A percentile compares a stretch with the other conserved stretches of the same genome.
phyloP scores from a whole-genome alignment of 2,888 invertebrate genomes.

The Hypselothyrea guttata region DNA sequence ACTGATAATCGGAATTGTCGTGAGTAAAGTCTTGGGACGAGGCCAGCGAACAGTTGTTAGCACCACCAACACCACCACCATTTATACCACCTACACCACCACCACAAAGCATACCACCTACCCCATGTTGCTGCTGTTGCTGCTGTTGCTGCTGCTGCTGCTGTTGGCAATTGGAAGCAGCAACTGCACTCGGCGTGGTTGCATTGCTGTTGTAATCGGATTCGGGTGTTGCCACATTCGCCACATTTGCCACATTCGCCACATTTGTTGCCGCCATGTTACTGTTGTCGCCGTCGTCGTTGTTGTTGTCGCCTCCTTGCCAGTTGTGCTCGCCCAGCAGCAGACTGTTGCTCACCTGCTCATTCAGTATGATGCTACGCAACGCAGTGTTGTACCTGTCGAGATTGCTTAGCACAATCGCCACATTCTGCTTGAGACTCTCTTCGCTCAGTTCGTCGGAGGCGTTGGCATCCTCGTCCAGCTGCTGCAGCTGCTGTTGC shows the following conservation, averaged over 20 bases:
- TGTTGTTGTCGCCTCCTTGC: conserved; percentile 79
- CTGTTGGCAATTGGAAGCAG: conserved; percentile 51
- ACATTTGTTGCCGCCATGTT: conserved; percentile 67
- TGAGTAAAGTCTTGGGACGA: conserved; percentile 87
- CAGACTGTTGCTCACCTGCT: conserved; percentile 78
- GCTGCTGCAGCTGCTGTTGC: conserved; percentile 60
- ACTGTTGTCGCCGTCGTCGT: conserved; percentile 55
- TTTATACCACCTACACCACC: conserved; percentile 45
- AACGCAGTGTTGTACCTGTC: conserved; percentile 82
- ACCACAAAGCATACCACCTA: conserved; percentile 75
- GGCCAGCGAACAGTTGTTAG: conserved; percentile 81
- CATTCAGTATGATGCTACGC: conserved; percentile 82
- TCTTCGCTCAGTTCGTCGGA: conserved; percentile 82
- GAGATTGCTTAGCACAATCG: conserved; percentile 82
- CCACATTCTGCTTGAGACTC: conserved; percentile 82
- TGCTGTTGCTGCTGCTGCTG: conserved; percentile 57
- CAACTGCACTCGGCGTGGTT: conserved; percentile 77
- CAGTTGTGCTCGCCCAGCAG: conserved; percentile 64
- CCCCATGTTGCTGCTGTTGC: conserved; percentile 61
- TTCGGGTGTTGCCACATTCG: conserved; percentile 77
- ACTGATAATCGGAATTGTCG: conserved; percentile 95
- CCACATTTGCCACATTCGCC: conserved; percentile 65
- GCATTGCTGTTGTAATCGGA: conserved; percentile 83
- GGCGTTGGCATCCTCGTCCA: conserved; percentile 19
- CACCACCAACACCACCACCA: conserved; percentile 50